Conservation (phyloP, 2,113 vertebrate genomes). For the Scolopax mira region DNA sequence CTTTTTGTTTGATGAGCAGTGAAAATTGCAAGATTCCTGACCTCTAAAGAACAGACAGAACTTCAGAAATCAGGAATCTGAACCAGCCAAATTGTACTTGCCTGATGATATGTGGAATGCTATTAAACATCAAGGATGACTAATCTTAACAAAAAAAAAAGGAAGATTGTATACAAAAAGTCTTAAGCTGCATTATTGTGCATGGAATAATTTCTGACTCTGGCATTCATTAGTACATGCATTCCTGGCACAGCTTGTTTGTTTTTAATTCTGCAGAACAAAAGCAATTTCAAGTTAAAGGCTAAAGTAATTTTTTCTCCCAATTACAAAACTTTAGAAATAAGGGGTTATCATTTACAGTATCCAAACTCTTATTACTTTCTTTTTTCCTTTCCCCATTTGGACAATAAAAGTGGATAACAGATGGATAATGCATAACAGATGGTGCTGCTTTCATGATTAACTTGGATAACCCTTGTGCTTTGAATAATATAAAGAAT, state of each 20-base stretch:
- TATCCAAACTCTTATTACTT: neutral
- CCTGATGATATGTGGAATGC: neutral
- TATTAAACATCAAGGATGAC: neutral
- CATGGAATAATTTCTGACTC: neutral
- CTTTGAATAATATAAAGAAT: neutral
- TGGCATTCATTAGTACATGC: neutral
- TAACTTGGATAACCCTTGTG: neutral
- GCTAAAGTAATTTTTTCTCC: neutral
- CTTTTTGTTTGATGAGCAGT: neutral
- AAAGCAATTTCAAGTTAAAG: neutral
- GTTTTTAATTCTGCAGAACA: slow-evolving; percentile 5
- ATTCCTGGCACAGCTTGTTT: slow-evolving; percentile 1
- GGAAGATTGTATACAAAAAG: neutral
- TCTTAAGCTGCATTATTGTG: neutral
- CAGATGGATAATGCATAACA: neutral
- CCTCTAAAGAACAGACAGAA: neutral
- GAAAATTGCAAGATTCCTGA: slow-evolving; percentile 8
- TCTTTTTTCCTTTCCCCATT: neutral
- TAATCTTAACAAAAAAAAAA: neutral
- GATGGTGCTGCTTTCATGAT: neutral
- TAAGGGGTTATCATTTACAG: neutral
- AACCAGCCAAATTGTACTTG: neutral
- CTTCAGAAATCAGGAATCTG: neutral
- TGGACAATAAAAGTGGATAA: neutral
- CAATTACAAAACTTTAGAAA: neutral